These are phyloP conservation scores for Aleiodes alternator DNA, from an alignment of 2,888 invertebrate species.

Conservation along the genomic window DNA sequence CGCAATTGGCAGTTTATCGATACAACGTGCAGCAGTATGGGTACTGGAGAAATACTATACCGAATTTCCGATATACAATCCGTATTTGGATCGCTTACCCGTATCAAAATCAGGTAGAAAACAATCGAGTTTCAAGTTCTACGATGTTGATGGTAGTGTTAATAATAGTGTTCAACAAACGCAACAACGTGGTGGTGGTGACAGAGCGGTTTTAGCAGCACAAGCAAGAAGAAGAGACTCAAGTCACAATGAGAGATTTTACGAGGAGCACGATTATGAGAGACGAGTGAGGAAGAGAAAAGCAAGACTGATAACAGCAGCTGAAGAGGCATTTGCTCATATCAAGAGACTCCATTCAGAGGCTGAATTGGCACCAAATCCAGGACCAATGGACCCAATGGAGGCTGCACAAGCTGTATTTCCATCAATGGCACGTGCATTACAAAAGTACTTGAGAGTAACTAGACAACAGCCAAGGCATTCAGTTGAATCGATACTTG, in stretches of 20 bases:
- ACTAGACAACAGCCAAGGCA: slow-evolving; percentile 97
- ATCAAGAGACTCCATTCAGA: slow-evolving; percentile 89
- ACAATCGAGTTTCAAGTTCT: slow-evolving; percentile 94
- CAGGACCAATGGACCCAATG: slow-evolving; percentile 89
- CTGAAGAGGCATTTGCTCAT: slow-evolving; percentile 98
- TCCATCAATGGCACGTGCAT: slow-evolving; percentile 95
- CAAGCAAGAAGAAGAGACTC: slow-evolving; percentile 91
- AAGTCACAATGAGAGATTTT: slow-evolving; percentile 97
- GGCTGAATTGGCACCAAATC: slow-evolving; percentile 83
- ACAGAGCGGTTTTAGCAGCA: slow-evolving; percentile 76
- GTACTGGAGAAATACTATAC: slow-evolving; percentile 96
- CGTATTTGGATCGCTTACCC: slow-evolving; percentile 93
- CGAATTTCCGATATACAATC: slow-evolving; percentile 97
- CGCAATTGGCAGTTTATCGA: slow-evolving; percentile 92
- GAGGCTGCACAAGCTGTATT: slow-evolving; percentile 99
- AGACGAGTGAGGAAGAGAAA: slow-evolving; percentile 92
- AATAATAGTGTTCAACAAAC: slow-evolving; percentile 82
- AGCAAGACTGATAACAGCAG: slow-evolving; percentile 92
- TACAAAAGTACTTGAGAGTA: slow-evolving; percentile 96
- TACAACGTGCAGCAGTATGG: slow-evolving; percentile 97
- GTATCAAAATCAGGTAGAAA: slow-evolving; percentile 88
- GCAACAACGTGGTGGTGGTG: slow-evolving; percentile 65
- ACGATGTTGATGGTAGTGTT: slow-evolving; percentile 93
- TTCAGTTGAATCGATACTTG: slow-evolving; percentile 94
- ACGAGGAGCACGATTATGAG: slow-evolving; percentile 98